A percentile compares a stretch with the other conserved stretches of the same genome.
Evolutionary conservation across 2,113 vertebrate species (phyloP).

Genomic region (Drymodes brunneopygia): DNA sequence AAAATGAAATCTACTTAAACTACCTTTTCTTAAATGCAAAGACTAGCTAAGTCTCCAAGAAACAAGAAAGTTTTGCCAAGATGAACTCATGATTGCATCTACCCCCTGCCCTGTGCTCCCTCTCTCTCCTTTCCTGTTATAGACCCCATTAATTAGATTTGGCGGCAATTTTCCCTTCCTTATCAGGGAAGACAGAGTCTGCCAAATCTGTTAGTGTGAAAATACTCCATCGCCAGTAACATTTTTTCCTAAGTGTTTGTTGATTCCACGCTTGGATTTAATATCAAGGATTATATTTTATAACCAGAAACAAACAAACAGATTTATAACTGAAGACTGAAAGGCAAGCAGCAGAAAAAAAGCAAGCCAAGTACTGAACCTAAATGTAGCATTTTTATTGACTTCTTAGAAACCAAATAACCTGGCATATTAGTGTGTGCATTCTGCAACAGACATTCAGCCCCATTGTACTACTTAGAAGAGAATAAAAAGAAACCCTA

Average conservation of each 20-base stretch:
- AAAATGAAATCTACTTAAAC: background rate
- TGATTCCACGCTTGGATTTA: conserved; percentile 72
- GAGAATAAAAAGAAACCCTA: conserved; percentile 99
- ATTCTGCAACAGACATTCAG: conserved; percentile 96
- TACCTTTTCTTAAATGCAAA: conserved; percentile 1
- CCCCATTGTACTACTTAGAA: conserved; percentile 94
- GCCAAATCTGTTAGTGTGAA: conserved; percentile 78
- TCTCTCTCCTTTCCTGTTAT: conserved; percentile 39
- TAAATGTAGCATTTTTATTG: conserved; percentile 99
- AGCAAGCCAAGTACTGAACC: conserved; percentile 61
- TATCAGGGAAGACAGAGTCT: conserved; percentile 61
- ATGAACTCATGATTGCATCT: conserved; percentile 53
- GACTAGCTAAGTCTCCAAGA: conserved; percentile 25
- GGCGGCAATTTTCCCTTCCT: conserved; percentile 70
- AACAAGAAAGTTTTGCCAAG: conserved; percentile 70
- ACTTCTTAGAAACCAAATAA: conserved; percentile 99
- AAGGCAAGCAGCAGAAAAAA: conserved; percentile 60
- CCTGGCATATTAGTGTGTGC: conserved; percentile 94
- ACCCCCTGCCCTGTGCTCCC: background rate
- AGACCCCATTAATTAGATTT: conserved; percentile 79
- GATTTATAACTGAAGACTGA: conserved; percentile 71
- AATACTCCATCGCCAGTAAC: conserved; percentile 67
- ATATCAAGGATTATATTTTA: conserved; percentile 74
- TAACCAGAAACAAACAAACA: conserved; percentile 78
- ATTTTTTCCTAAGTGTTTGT: conserved; percentile 72